Evolutionary conservation across 2,797 vertebrate genomes (phyloP).

Genomic region (Pygocentrus nattereri): DNA sequence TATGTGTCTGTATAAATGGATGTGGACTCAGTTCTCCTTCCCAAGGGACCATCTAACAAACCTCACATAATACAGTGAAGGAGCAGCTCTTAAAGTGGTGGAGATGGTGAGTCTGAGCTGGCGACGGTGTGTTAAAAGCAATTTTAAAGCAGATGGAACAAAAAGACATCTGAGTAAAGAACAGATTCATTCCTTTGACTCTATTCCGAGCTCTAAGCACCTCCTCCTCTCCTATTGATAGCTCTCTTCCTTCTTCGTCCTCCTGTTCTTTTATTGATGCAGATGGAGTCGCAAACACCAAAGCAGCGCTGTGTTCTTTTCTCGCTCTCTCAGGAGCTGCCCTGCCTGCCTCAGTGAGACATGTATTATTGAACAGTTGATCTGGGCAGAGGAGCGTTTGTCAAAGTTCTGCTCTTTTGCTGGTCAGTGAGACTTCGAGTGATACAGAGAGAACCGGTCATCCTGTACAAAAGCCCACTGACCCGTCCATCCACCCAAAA

Average conservation of each 20-base stretch:
- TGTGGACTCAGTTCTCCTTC: no score
- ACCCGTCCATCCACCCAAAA: not conserved
- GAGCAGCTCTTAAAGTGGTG: no score
- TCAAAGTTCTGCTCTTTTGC: not conserved
- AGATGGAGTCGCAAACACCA: not conserved
- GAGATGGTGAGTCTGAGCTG: no score
- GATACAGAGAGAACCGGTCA: not conserved
- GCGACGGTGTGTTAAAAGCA: not conserved
- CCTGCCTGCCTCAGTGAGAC: not conserved
- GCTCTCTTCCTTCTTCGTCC: not conserved
- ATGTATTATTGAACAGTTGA: slow-evolving; percentile 5
- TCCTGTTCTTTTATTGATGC: slow-evolving; percentile 18
- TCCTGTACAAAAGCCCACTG: not conserved
- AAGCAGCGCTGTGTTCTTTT: not conserved
- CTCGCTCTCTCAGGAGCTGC: slow-evolving; percentile 6
- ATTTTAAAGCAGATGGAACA: not conserved
- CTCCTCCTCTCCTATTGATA: not conserved
- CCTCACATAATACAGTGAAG: no score
- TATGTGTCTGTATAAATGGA: no score
- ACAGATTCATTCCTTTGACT: no score
- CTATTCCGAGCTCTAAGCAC: not conserved
- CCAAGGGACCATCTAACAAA: no score
- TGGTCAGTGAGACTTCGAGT: not conserved
- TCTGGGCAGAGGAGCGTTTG: not conserved
- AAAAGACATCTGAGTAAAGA: not conserved